phyloP scores from a whole-genome alignment of 1,140 invertebrate genomes.

The Heliconius hermathena region DNA sequence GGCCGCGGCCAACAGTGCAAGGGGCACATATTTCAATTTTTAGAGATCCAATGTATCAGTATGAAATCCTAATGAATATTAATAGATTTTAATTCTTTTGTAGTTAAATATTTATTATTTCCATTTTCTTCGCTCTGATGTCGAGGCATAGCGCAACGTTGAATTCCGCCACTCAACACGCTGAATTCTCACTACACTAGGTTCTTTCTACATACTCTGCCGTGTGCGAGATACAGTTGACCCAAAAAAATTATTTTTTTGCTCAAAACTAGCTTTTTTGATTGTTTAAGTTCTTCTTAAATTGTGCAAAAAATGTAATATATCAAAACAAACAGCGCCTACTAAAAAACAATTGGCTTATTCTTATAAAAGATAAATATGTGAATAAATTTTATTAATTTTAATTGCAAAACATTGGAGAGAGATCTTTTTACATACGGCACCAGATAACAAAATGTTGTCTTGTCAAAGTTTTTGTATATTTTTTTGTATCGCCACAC shows the following conservation, averaged over 20 bases:
- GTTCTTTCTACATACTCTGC: no score
- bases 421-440: constrained; percentile 33
- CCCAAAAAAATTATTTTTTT: no score
- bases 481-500: constrained; percentile 45
- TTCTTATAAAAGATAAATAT: background rate
- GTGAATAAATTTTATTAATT: background rate
- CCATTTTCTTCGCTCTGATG: no score
- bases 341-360: background rate
- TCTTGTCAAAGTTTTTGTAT: constrained; percentile 47
- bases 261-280: no score
- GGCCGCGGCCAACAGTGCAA: constrained; percentile 24
- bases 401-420: constrained; percentile 7
- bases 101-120: no score
- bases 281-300: no score
- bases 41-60: background rate
- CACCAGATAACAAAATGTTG: constrained; percentile 37
- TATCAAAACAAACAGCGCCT: background rate
- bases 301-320: background rate
- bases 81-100: background rate
- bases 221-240: no score
- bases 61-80: background rate
- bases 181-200: no score
- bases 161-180: no score
- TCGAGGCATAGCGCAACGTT: no score
- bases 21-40: constrained; percentile 22